phyloP scores from a whole-genome alignment of 2,888 invertebrate species.

The Zygothrica quintamaculata region DNA sequence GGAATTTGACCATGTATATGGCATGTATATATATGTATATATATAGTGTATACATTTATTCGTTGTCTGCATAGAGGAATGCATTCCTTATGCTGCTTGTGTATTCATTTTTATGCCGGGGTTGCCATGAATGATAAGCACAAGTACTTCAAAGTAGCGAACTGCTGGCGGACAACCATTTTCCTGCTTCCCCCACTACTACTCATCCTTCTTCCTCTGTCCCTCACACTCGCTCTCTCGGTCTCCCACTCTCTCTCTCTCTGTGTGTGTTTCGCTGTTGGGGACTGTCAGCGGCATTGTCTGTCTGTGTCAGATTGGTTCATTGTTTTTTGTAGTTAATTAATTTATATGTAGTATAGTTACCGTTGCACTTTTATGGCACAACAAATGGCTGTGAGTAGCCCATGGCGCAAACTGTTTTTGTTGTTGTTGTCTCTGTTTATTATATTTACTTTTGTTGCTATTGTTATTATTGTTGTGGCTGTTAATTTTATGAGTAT shows the following conservation, averaged over 20 bases:
- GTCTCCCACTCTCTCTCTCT: too few relatives aligned
- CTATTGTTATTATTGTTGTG: constrained; percentile 1
- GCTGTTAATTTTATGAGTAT: constrained; percentile 21
- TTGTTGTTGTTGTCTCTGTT: constrained; percentile 22
- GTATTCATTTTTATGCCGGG: constrained; percentile 41
- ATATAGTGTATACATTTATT: not conserved
- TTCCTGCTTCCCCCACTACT: not conserved
- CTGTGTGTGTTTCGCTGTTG: too few relatives aligned
- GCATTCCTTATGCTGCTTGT: not conserved
- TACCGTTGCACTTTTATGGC: constrained; percentile 69
- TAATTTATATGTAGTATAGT: constrained; percentile 51
- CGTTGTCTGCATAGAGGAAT: too few relatives aligned
- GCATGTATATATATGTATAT: not conserved
- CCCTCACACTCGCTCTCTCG: not conserved
- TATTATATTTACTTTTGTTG: constrained; percentile 12
- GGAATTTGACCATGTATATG: too few relatives aligned
- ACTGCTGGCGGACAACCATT: constrained; percentile 9
- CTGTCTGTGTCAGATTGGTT: constrained; percentile 42
- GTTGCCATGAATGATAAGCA: constrained; percentile 62
- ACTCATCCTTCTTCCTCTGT: not conserved
- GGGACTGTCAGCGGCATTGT: constrained; percentile 29
- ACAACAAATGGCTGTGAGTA: constrained; percentile 37
- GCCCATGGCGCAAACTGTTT: constrained; percentile 34
- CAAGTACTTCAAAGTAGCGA: constrained; percentile 49
- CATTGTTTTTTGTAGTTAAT: constrained; percentile 52